Percentiles rank a stretch among this genome's conserved stretches.
These are phyloP conservation scores for Lycodopsis pacificus DNA, from an alignment of 2,797 vertebrate genomes.

Conservation along the genomic window DNA sequence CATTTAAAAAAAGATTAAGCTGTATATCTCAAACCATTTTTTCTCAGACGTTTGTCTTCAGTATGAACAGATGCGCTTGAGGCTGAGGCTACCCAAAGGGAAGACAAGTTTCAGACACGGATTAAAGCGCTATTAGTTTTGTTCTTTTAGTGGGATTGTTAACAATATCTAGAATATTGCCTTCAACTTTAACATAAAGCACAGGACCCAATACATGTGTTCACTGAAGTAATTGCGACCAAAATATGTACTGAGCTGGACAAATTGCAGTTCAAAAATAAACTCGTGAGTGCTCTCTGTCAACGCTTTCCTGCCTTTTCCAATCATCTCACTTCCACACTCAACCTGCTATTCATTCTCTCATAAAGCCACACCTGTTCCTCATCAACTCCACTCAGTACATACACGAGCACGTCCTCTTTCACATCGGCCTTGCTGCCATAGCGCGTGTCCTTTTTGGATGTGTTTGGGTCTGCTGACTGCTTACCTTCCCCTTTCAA, in stretches of 20 bases:
- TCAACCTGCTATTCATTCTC: slow-evolving; percentile 17
- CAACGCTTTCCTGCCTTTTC: slow-evolving; percentile 1
- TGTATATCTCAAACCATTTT: neutral
- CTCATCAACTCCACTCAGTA: slow-evolving; percentile 9
- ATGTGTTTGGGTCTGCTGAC: slow-evolving; percentile 5
- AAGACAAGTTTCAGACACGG: neutral
- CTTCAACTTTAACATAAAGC: neutral
- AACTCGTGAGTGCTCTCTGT: neutral
- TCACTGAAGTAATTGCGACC: neutral
- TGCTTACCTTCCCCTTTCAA: neutral
- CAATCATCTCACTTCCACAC: slow-evolving; percentile 14
- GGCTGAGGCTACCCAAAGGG: slow-evolving; percentile 4
- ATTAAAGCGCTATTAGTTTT: neutral
- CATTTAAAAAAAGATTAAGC: neutral
- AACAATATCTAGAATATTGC: neutral
- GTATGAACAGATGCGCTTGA: neutral
- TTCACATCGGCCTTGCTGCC: neutral
- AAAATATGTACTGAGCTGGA: neutral
- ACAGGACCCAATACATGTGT: neutral
- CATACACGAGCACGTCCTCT: neutral
- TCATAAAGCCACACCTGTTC: slow-evolving; percentile 18
- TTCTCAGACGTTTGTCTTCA: neutral
- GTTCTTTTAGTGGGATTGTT: neutral
- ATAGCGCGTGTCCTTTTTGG: neutral
- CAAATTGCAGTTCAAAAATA: neutral